Evolutionary conservation across 2,113 vertebrate genomes (phyloP), one percentile per base, ranked within the genome.

Genomic region (Laterallus jamaicensis): DNA sequence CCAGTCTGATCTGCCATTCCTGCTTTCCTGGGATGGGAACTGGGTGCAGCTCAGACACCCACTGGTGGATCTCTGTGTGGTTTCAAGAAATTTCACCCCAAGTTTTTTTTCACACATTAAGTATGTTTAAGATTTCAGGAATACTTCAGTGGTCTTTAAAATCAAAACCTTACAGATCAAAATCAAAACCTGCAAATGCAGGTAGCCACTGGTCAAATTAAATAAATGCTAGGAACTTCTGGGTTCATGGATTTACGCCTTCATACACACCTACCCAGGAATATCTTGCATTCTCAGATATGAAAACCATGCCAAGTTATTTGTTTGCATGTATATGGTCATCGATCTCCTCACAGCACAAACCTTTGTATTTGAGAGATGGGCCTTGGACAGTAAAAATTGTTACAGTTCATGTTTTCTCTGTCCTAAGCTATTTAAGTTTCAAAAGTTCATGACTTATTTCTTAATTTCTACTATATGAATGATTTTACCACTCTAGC

Each of bases 401-500:
- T 31, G 71, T 86, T 84, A 47, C 21, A 44, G 9, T 64, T 93
- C 13, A 17, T 42, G 16, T 60, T 66, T 88, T 83, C n/a, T n/a
- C 88, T 90, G 66, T 66, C 76, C n/a, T 97, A 64, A 91, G 73
- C 35, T 95, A 84, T 91, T 92, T 92, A 68, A 79, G 22, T 82
- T 94, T 78, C 52, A 79, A 64, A 82, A 84, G 88, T 83, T 78
- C 49, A 24, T 94, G 7, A 83, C 54, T 94, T 54, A 83, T 75
- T 86, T 85, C 35, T 63, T 82, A 37, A 88, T 86, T 93, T 77
- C 63, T 63, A 77, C 62, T 67, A 8, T 93, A 90, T 39, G 74
- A 95, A 76, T n/a, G 5, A 95, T 89, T 95, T 95, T 90, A 93
- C 80, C 94, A 69, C 88, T 74, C 24, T 83, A 95, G 58, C 86